Evolutionary conservation across 2,113 vertebrate species (phyloP).

Genomic region (Pseudolaguvia tuberculata): DNA sequence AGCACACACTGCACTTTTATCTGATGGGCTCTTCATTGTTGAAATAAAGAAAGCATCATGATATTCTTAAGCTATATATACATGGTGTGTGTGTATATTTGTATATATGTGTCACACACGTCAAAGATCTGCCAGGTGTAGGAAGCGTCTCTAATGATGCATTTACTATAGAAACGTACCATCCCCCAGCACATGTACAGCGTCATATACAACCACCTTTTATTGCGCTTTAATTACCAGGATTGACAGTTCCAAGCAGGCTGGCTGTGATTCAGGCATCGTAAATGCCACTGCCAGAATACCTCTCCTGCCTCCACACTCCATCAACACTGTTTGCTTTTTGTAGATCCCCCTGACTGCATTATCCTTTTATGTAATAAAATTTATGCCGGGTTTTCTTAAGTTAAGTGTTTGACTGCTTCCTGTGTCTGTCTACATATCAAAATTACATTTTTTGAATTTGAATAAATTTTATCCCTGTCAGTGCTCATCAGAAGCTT

Average conservation of each 20-base stretch:
- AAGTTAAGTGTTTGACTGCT: background rate
- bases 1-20: background rate
- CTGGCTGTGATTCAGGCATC: slow-evolving; percentile 34
- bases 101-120: too few relatives aligned
- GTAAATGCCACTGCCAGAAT: slow-evolving; percentile 30
- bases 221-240: slow-evolving; percentile 31
- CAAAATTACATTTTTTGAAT: background rate
- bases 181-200: background rate
- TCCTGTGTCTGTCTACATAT: background rate
- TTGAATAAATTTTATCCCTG: background rate
- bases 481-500: background rate
- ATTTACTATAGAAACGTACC: slow-evolving; percentile 5
- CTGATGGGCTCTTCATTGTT: background rate
- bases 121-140: slow-evolving; percentile 2
- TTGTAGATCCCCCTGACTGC: slow-evolving; percentile 7
- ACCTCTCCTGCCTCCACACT: slow-evolving; percentile 19
- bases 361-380: slow-evolving; percentile 37
- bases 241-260: slow-evolving; percentile 25
- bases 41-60: too few relatives aligned
- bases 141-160: background rate
- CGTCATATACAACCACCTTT: slow-evolving; percentile 17
- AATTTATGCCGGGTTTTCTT: slow-evolving; percentile 10
- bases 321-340: slow-evolving; percentile 18
- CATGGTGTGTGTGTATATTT: too few relatives aligned
- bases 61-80: too few relatives aligned